A percentile compares a stretch with the other conserved stretches of the same genome.
phyloP scores from a whole-genome alignment of 2,797 vertebrate species.

The Rhynchonycteris naso region DNA sequence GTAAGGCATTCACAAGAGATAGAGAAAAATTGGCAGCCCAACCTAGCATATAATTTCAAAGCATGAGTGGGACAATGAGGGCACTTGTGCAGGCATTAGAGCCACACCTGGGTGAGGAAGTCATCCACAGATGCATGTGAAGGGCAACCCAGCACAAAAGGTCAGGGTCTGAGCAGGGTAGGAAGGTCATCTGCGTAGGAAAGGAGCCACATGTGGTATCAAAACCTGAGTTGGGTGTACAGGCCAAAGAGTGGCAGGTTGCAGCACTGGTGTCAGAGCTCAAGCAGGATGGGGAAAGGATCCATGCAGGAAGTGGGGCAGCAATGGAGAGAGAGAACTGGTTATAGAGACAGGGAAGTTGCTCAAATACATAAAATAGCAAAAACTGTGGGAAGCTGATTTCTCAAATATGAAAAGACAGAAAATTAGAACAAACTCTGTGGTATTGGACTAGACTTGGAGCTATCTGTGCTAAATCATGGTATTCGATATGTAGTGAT shows the following conservation, averaged over 20 bases:
- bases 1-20: not conserved
- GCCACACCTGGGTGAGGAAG: not conserved
- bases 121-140: not conserved
- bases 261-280: not conserved
- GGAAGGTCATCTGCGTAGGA: not conserved
- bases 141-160: not conserved
- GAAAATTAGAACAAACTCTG: not conserved
- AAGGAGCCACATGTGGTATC: not conserved
- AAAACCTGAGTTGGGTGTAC: not conserved
- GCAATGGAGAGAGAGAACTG: not conserved
- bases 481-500: not conserved
- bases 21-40: not conserved
- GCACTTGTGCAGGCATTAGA: not conserved
- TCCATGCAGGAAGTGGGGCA: not conserved
- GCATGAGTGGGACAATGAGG: not conserved
- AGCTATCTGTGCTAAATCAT: not conserved
- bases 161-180: not conserved
- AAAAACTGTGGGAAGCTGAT: not conserved
- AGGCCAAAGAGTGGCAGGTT: not conserved
- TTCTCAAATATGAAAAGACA: not conserved
- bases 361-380: not conserved
- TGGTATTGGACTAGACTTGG: not conserved
- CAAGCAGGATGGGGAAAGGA: not conserved
- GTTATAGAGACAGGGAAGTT: not conserved
- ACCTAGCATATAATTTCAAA: not conserved